Conservation (phyloP, 1,140 invertebrate species). For the Myzus persicae region DNA sequence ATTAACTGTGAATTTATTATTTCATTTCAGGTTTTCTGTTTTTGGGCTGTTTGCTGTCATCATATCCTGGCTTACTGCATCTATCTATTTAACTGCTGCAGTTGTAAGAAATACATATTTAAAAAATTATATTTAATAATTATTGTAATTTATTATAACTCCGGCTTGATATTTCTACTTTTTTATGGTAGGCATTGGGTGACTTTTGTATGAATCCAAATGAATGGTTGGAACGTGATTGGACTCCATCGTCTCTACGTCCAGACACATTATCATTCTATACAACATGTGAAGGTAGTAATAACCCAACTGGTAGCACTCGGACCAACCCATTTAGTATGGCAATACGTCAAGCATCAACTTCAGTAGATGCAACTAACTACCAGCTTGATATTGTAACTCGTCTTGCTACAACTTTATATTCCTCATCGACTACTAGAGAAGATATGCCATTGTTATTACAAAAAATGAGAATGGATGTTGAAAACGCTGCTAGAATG, state of each 20-base stretch:
- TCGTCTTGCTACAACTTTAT: constrained; percentile 71
- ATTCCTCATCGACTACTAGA: constrained; percentile 65
- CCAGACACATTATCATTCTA: constrained; percentile 80
- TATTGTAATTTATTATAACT: constrained; percentile 54
- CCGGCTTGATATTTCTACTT: not conserved
- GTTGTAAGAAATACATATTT: constrained; percentile 67
- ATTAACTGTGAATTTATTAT: constrained; percentile 58
- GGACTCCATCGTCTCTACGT: constrained; percentile 62
- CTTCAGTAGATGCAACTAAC: constrained; percentile 75
- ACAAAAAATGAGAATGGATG: constrained; percentile 68
- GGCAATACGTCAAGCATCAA: constrained; percentile 76
- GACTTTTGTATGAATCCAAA: constrained; percentile 80
- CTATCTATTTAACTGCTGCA: constrained; percentile 80
- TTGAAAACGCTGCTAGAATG: constrained; percentile 67
- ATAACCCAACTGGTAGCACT: constrained; percentile 54
- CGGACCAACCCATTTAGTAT: constrained; percentile 70
- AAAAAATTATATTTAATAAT: not conserved
- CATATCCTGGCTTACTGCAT: constrained; percentile 86
- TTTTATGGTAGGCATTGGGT: constrained; percentile 70
- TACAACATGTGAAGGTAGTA: constrained; percentile 76
- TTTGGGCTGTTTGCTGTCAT: constrained; percentile 90
- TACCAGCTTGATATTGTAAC: constrained; percentile 71
- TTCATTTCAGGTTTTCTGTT: constrained; percentile 74
- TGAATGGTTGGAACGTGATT: constrained; percentile 65
- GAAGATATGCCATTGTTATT: constrained; percentile 56